Base-by-base conservation (phyloP, 2,888 invertebrate species). In the Eubasilissa splendida region DNA sequence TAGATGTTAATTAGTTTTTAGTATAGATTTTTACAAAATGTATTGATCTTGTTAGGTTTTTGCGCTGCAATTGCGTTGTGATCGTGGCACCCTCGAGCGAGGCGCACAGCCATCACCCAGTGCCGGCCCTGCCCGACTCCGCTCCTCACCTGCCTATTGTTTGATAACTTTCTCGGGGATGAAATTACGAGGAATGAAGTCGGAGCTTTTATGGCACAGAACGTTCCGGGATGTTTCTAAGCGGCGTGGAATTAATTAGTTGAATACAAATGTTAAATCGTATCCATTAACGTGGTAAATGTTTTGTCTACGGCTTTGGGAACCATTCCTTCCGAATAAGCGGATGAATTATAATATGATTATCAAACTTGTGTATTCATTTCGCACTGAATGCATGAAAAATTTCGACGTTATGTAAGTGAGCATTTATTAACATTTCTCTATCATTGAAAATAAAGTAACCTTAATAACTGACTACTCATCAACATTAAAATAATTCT, bases 91-190 rank as follows among this genome's bases (percentile, higher is more conserved):
- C 5, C 58, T 5, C 58, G 54, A 11, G 10, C 54, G 12, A 12
- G 12, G 54, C 54, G 1, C 7, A 42, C 1, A 58, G 58, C 4
- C 5, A 8, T 10, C 58, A 3, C 9, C 58, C 11, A 11, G 58
- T 4, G 58, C 58, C 11, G 11, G 66, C 77, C 78, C 52, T 75
- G 63, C 79, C 76, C 50, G 71, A 50, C 31, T 63, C 50, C 65
- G 60, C 71, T 42, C 42, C 76, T 53, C 66, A 54, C 77, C 77
- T 54, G 71, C 58, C 82, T 65, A 80, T 81, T 83, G 80, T 83
- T 80, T 77, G 79, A 33, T 54, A 81, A 80, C 79, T 83, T 81
- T 79, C 75, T 73, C 73, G 68, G 53, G 22, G 79, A 80, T 83
- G 76, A 77, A 83, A 83, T 83, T 83, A 83, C 56, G 59, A 60